A percentile compares a stretch with the other conserved stretches of the same genome.
These are phyloP conservation scores for Platyscapa corneri DNA, from an alignment of 1,140 invertebrate species.

Conservation along the genomic window DNA sequence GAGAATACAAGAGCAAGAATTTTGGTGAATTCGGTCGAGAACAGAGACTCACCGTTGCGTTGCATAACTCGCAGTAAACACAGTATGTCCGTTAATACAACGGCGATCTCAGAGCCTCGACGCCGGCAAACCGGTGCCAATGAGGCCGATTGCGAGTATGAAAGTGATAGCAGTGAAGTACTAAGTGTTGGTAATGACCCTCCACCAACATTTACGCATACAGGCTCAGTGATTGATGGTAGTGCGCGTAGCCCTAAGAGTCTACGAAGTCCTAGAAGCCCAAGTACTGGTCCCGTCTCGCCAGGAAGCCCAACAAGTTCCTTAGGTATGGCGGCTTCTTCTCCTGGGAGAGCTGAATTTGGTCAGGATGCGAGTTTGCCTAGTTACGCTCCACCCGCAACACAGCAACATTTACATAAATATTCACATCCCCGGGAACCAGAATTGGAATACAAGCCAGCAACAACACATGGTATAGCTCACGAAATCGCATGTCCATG, in stretches of 20 bases:
- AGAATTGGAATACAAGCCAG: conserved; percentile 61
- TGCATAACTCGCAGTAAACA: background rate
- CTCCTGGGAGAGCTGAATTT: conserved; percentile 64
- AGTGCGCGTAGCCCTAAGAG: conserved; percentile 25
- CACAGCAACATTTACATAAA: background rate
- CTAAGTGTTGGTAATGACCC: conserved; percentile 78
- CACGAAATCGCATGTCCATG: conserved; percentile 65
- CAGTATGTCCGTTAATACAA: conserved; percentile 40
- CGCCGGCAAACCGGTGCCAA: background rate
- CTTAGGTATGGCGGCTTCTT: conserved; percentile 66
- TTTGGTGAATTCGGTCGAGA: background rate
- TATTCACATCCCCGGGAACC: conserved; percentile 52
- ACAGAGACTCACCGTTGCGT: conserved; percentile 37
- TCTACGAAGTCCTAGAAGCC: conserved; percentile 60
- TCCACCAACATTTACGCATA: conserved; percentile 64
- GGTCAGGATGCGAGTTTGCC: conserved; percentile 62
- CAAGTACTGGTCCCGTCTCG: background rate
- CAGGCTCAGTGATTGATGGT: conserved; percentile 17
- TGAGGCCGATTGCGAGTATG: conserved; percentile 65
- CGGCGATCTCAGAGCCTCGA: conserved; percentile 54
- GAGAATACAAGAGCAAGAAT: background rate
- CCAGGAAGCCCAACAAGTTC: conserved; percentile 60
- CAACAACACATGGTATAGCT: conserved; percentile 56
- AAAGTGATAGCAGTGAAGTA: conserved; percentile 73
- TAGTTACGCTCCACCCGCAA: conserved; percentile 56